Percentiles rank a stretch among this genome's conserved stretches.
phyloP scores from a whole-genome alignment of 2,797 vertebrate genomes.

The Clarias pachynema region DNA sequence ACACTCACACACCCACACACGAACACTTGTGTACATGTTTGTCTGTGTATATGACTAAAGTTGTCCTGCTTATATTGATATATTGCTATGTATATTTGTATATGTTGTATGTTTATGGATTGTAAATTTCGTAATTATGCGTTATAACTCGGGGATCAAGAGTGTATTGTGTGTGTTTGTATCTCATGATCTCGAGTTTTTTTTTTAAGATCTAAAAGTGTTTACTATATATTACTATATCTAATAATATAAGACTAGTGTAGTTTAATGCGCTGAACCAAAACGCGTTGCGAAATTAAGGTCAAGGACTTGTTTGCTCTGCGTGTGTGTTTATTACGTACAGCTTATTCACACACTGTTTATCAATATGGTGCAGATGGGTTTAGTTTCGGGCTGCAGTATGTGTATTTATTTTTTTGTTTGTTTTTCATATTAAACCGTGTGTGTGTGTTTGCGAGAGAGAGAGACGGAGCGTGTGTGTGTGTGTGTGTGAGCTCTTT shows the following conservation, averaged over 20 bases:
- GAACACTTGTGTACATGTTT: background rate
- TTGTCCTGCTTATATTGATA: too few species aligned
- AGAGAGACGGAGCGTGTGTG: background rate
- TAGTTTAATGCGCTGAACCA: background rate
- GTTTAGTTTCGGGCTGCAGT: background rate
- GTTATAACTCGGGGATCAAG: background rate
- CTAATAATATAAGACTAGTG: background rate
- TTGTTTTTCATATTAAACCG: background rate
- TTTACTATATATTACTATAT: too few species aligned
- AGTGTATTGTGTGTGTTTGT: background rate
- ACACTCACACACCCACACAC: background rate
- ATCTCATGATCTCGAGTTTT: background rate
- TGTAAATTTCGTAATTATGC: background rate
- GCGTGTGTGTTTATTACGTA: background rate
- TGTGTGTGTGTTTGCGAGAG: background rate
- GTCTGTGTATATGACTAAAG: background rate
- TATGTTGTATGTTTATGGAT: background rate
- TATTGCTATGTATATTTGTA: background rate
- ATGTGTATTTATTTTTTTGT: too few species aligned
- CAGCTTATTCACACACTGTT: background rate
- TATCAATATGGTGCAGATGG: background rate
- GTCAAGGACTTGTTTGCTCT: slow-evolving; percentile 4
- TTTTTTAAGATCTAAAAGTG: too few species aligned
- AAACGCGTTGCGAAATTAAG: slow-evolving; percentile 1
- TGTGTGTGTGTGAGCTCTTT: too few species aligned